Evolutionary conservation across 2,797 vertebrate genomes (phyloP).

Genomic region (Catharus ustulatus): DNA sequence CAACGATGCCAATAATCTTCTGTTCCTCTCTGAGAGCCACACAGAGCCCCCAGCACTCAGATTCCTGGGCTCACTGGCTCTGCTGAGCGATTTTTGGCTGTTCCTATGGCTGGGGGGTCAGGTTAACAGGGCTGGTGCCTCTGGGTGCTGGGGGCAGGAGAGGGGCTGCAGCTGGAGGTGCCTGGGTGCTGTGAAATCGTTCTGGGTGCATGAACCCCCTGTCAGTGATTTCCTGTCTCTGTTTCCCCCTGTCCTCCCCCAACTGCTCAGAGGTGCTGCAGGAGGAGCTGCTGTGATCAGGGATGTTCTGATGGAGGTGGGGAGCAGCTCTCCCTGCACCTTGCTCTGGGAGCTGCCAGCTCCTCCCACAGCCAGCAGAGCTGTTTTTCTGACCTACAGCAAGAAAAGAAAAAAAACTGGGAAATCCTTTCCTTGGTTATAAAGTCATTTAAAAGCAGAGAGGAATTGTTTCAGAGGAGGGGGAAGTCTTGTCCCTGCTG

Average conservation of each 20-base stretch:
- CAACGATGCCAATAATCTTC: conserved; percentile 54
- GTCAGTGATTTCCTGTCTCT: too few relatives aligned
- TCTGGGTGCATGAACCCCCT: background rate
- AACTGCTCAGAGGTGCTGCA: rapidly evolving
- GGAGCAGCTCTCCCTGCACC: background rate
- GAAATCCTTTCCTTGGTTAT: background rate
- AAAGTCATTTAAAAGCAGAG: background rate
- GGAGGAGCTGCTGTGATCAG: background rate
- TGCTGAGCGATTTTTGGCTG: background rate
- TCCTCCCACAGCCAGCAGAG: background rate
- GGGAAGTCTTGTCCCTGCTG: background rate
- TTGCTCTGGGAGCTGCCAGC: background rate
- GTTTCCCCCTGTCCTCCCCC: background rate
- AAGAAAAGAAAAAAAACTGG: background rate
- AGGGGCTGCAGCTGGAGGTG: background rate
- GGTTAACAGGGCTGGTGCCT: background rate
- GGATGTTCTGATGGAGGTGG: background rate
- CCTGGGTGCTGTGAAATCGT: background rate
- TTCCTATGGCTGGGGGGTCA: background rate
- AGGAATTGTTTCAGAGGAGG: background rate
- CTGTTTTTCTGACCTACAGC: background rate
- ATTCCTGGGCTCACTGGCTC: background rate
- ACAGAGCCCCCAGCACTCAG: background rate
- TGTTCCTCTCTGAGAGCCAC: background rate
- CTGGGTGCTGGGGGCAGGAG: background rate